Conservation (phyloP, 2,797 vertebrate species). For the Centropyge bicolor region DNA sequence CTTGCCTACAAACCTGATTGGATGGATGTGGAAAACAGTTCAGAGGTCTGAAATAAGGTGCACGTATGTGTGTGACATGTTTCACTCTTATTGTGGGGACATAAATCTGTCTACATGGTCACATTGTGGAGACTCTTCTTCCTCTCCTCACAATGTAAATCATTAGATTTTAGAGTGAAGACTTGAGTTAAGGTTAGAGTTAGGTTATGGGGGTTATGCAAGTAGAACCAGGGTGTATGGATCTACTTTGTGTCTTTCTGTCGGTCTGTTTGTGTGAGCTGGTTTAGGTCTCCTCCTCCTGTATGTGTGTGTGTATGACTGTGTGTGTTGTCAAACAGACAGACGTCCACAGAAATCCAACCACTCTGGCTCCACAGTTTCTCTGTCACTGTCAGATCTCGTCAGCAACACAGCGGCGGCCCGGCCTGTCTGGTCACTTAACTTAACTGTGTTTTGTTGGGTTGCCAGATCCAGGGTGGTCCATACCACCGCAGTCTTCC, state of each 20-base stretch:
- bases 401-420: slow-evolving; percentile 30
- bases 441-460: slow-evolving; percentile 34
- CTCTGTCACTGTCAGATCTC: slow-evolving; percentile 45
- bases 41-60: too few species aligned
- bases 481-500: slow-evolving; percentile 15
- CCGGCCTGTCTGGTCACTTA: neutral
- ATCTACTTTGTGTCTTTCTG: slow-evolving; percentile 2
- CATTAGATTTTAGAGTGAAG: too few species aligned
- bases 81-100: too few species aligned
- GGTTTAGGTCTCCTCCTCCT: neutral
- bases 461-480: slow-evolving; percentile 65
- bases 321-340: slow-evolving; percentile 20
- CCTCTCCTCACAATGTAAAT: too few species aligned
- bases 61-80: too few species aligned
- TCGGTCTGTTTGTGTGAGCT: slow-evolving; percentile 3
- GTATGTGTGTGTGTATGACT: neutral
- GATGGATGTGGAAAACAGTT: too few species aligned
- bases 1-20: neutral
- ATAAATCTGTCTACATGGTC: too few species aligned
- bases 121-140: too few species aligned
- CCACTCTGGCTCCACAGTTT: slow-evolving; percentile 34
- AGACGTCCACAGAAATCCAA: slow-evolving; percentile 16
- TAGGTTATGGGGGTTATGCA: too few species aligned
- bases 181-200: too few species aligned
- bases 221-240: neutral